Conservation (phyloP, 2,888 invertebrate genomes). For the Leptogaster cylindrica region DNA sequence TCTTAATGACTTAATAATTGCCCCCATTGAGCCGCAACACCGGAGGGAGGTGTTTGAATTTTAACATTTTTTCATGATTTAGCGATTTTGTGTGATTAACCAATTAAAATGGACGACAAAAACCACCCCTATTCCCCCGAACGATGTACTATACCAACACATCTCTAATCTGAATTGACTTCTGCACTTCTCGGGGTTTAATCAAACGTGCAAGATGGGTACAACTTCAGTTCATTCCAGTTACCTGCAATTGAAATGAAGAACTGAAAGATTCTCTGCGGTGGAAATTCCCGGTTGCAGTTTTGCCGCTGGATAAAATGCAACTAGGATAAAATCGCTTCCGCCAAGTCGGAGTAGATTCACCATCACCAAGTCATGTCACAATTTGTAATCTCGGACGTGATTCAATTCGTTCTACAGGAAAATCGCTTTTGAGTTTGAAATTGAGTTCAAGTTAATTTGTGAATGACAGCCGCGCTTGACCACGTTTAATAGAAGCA, state of each 20-base stretch:
- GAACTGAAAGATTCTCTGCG: conserved; percentile 14
- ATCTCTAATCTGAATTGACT: conserved; percentile 4
- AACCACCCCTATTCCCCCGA: neutral
- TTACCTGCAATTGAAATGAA: conserved; percentile 10
- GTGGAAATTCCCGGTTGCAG: neutral
- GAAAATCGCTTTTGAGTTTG: conserved; percentile 29
- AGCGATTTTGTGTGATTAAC: conserved; percentile 18
- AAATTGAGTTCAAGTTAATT: conserved; percentile 38
- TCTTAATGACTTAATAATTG: conserved; percentile 32
- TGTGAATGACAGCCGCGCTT: conserved; percentile 31
- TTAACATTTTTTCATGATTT: conserved; percentile 24
- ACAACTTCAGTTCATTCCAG: conserved; percentile 20
- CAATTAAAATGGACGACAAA: conserved; percentile 11
- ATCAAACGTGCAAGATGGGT: conserved; percentile 19
- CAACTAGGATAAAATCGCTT: neutral
- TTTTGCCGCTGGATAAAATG: too few relatives aligned
- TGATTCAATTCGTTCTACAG: conserved; percentile 45
- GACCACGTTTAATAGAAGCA: conserved; percentile 17
- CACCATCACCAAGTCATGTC: conserved; percentile 25
- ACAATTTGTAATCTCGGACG: conserved; percentile 45
- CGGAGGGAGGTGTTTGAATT: too few relatives aligned
- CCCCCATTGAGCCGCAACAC: neutral
- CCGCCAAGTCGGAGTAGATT: neutral
- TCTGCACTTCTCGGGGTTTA: neutral
- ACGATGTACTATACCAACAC: neutral